Base-by-base conservation (phyloP, 2,113 vertebrate genomes). In the Zapus hudsonius region DNA sequence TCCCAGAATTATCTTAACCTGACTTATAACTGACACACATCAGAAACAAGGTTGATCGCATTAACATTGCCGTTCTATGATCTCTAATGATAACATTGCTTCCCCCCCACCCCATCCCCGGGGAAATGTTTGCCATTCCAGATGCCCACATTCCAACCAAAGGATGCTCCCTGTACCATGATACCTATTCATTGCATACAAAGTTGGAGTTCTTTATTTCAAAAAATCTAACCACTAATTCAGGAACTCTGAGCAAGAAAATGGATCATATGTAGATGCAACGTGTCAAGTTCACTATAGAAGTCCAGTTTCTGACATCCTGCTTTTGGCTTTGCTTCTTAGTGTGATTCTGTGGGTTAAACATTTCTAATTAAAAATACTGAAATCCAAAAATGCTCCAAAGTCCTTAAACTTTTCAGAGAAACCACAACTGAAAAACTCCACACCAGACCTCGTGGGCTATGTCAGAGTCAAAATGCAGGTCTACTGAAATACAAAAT, bases 1-100 rank as follows among this genome's bases (percentile, higher is more conserved):
- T 3, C 0, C 0, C 25, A 42, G 13, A 0, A 10, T 74, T 70
- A 33, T 9, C 19, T 75, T 36, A 31, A 29, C 3, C 5, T 55
- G 55, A 87, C 81, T 52, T 33, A 25, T n/a, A 89, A 55, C 5
- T 19, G 16, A 33, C 47, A 11, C 33, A 38, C 4, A 67, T 67
- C 29, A 61, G 29, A 84, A 57, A 79, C 9, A 5, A 87, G 5
- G 40, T 31, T 59, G 23, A 59, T 69, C 27, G 23, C 23, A 67
- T 63, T 64, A 87, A 42, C 38, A 20, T 0, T 29, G 16, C 27
- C 67, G 3, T 36, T 25, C 23, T 47, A 4, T 69, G 19, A 85
- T 23, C 57, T 31, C 59, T 75, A 29, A 13, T 27, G 10, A 27
- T 72, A 89, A 47, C 36, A 64, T 0, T n/a, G 22, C 20, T 83